These are phyloP conservation scores for Hylia prasina DNA, from an alignment of 2,113 vertebrate species.

Conservation along the genomic window DNA sequence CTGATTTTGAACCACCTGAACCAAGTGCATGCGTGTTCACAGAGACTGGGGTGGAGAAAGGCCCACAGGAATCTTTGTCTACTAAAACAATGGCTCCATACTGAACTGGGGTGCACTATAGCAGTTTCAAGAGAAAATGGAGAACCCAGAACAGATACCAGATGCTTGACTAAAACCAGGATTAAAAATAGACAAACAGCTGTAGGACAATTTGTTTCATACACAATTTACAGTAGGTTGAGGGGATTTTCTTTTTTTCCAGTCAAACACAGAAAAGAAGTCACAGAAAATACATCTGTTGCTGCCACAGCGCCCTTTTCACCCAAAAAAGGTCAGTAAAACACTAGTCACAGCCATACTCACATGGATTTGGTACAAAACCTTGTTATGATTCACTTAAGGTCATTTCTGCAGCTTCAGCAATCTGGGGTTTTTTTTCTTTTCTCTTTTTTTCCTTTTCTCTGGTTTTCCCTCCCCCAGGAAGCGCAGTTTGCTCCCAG, in stretches of 20 bases:
- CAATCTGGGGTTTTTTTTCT: neutral
- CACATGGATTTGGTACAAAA: slow-evolving; percentile 12
- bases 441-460: too few relatives aligned
- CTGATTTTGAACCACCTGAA: slow-evolving; percentile 56
- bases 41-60: slow-evolving; percentile 47
- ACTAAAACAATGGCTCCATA: slow-evolving; percentile 30
- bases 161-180: slow-evolving; percentile 67
- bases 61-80: slow-evolving; percentile 56
- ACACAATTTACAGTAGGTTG: slow-evolving; percentile 71
- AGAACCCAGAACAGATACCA: slow-evolving; percentile 67
- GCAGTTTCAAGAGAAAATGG: slow-evolving; percentile 58
- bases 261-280: slow-evolving; percentile 61
- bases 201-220: slow-evolving; percentile 63
- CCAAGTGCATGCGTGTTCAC: slow-evolving; percentile 66
- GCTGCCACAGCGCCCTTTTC: slow-evolving; percentile 59
- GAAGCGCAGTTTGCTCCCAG: neutral
- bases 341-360: slow-evolving; percentile 16
- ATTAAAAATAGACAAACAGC: slow-evolving; percentile 60
- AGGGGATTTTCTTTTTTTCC: neutral
- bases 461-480: neutral
- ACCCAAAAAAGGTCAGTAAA: neutral
- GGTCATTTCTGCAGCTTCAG: slow-evolving; percentile 8
- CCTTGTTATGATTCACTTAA: neutral
- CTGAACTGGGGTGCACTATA: slow-evolving; percentile 41
- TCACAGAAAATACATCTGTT: slow-evolving; percentile 70